Evolutionary conservation across 2,888 invertebrate genomes (phyloP).

Genomic region (Meteorus colon): DNA sequence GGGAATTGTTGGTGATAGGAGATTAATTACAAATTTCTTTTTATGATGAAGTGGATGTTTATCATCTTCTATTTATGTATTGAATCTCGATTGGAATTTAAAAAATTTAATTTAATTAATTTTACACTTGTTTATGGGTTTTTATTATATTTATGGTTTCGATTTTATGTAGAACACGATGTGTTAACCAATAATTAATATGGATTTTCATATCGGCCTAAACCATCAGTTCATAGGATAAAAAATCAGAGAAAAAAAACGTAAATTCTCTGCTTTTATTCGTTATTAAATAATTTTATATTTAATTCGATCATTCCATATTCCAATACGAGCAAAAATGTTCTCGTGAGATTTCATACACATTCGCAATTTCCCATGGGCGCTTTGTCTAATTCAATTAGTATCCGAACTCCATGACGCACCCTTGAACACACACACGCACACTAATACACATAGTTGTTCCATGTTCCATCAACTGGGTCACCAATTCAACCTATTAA

Average conservation of each 20-base stretch:
- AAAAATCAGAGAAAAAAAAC: not conserved
- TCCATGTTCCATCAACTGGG: conserved; percentile 36
- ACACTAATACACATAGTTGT: conserved; percentile 4
- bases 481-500: conserved; percentile 35
- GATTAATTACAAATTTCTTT: not conserved
- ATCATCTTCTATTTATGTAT: not conserved
- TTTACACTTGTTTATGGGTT: not conserved
- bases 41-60: not conserved
- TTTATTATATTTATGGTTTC: not conserved
- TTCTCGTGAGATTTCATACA: conserved; percentile 10
- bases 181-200: not conserved
- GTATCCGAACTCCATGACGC: conserved; percentile 28
- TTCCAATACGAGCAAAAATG: not conserved
- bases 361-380: conserved; percentile 38
- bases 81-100: not conserved
- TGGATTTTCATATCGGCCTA: not conserved
- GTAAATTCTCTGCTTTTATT: not conserved
- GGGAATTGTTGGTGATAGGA: not conserved
- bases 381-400: conserved; percentile 39
- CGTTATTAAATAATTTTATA: not conserved
- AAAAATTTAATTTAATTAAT: not conserved
- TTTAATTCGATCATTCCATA: not conserved
- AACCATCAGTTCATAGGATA: not conserved
- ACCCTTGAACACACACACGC: conserved; percentile 12
- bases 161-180: not conserved